Base-by-base conservation (phyloP, 2,113 vertebrate genomes). In the Melanotaenia duboulayi region DNA sequence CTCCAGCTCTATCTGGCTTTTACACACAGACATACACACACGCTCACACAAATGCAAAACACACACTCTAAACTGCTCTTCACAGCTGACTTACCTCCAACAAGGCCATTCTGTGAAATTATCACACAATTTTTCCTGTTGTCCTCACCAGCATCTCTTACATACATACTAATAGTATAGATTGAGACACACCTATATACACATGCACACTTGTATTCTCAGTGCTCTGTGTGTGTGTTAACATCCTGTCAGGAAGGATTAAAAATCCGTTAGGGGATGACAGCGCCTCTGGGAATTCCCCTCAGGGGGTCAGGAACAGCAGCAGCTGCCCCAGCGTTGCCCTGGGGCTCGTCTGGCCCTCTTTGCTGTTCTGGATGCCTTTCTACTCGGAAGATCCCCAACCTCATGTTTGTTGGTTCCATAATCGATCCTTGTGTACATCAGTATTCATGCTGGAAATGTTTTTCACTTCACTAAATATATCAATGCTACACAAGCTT, bases 281-380 rank as follows among this genome's bases (percentile, higher is more conserved):
- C 60, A 71, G 52, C 0, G 74, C 82, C 82, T 82, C 72, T 83
- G 85, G 85, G 80, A 89, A 87, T 80, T 80, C 80, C 86, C 83
- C 80, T 71, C 69, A 4, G n/a, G 79, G 80, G 83, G 74, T 90
- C 84, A 82, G 69, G 57, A 84, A 76, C 58, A 39, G 40, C 60
- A 71, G 71, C 52, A 65, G 1, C 73, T 65, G 70, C 70, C 61
- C 71, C 44, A n/a, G 49, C 17, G 19, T 46, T 58, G 70, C 72
- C 84, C 58, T n/a, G 40, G 62, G 71, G 69, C 87, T 80, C n/a
- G 6, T 82, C 61, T 83, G 81, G 70, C 72, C 79, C 76, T 68
- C 71, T 73, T 55, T 81, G 51, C 23, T 73, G 70, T 59, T 77
- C 65, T 58, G 69, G 7, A 54, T 14, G 51, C 48, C 23, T 49